phyloP scores from a whole-genome alignment of 1,140 invertebrate species.

The Pemphigus obesinymphae region DNA sequence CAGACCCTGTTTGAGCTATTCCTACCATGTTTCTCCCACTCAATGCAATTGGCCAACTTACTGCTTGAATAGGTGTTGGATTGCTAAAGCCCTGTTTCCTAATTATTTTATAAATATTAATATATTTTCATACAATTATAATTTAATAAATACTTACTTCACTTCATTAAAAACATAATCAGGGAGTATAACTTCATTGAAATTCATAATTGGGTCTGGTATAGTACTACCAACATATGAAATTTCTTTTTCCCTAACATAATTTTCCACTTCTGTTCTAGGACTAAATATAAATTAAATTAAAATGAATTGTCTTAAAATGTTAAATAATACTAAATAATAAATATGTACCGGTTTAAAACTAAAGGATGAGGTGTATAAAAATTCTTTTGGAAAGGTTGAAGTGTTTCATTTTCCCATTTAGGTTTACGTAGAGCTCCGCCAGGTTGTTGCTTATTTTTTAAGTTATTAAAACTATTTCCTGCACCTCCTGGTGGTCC shows the following conservation, averaged over 20 bases:
- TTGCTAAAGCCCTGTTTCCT: constrained; percentile 49
- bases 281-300: constrained; percentile 48
- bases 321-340: background rate
- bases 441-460: constrained; percentile 60
- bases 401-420: constrained; percentile 73
- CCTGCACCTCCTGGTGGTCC: constrained; percentile 46
- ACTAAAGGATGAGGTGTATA: constrained; percentile 80
- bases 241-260: constrained; percentile 72
- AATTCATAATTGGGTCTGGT: constrained; percentile 78
- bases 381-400: constrained; percentile 86
- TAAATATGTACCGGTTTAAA: constrained; percentile 55
- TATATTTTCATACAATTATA: background rate
- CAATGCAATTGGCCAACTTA: constrained; percentile 89
- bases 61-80: constrained; percentile 82
- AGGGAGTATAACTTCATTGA: constrained; percentile 85
- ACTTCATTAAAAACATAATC: constrained; percentile 74
- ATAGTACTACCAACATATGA: constrained; percentile 77
- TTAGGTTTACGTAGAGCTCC: constrained; percentile 73
- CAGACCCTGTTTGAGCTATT: constrained; percentile 77
- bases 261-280: constrained; percentile 66
- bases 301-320: background rate
- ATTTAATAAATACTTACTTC: constrained; percentile 55
- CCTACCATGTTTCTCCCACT: constrained; percentile 88
- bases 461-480: constrained; percentile 45
- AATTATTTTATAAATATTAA: background rate